Base-by-base conservation (phyloP, 2,888 invertebrate species). In the Diarsia dahlii region DNA sequence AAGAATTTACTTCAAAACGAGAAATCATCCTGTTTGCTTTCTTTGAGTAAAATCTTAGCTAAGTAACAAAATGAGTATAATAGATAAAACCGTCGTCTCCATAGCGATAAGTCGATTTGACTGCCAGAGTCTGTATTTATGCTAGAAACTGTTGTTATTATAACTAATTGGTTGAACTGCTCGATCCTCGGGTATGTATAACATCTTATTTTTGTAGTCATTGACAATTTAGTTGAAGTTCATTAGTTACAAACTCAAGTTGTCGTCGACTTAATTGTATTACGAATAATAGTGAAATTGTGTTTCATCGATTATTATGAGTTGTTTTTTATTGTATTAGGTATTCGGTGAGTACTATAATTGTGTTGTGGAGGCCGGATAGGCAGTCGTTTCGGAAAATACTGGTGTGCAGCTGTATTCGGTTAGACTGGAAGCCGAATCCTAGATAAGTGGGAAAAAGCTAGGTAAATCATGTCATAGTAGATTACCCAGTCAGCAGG, bases 111-210 rank as follows among this genome's bases (percentile, higher is more conserved):
- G 23, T 20, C 20, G 71, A 70, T 72, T 20, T 64, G 34, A 70
- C 39, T 72, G 12, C n/a, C 4, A 6, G 6, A 46, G 45, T 15
- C 66, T 23, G 28, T 62, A 52, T 60, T 68, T n/a, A 60, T 48
- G n/a, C 10, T 1, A 13, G 6, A 46, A 71, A 18, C 60, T 28
- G 56, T 70, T 63, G 48, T 70, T 72, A 72, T 39, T 72, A 72
- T 46, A 48, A 69, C 4, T 48, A 80, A 75, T 80, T 67, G n/a
- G 52, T 54, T 80, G 39, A 80, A 62, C 60, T 46, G n/a, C 48
- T 45, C 71, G 68, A 62, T 81, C 20, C 71, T 60, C 13, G 34
- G 48, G 15, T 66, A 69, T 6, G 20, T 34, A 50, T 64, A 46
- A 54, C 10, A 45, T 63, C 54, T 75, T 69, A 20, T 54, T 76